A percentile compares a stretch with the other conserved stretches of the same genome.
Evolutionary conservation across 2,797 vertebrate species (phyloP).

Genomic region (Poecile montanus): DNA sequence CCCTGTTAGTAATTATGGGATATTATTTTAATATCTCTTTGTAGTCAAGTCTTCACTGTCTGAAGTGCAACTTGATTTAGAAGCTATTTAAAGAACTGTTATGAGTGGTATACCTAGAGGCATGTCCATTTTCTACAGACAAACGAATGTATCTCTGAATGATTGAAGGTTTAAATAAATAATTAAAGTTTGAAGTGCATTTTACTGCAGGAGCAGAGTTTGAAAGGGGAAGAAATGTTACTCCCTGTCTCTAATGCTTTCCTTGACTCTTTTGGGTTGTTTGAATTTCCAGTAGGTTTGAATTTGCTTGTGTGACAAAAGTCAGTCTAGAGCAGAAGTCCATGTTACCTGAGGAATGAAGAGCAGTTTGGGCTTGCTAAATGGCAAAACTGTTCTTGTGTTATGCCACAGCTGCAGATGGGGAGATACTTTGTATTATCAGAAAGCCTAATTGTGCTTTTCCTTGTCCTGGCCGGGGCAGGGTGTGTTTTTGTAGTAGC

Average conservation of each 20-base stretch:
- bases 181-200: neutral
- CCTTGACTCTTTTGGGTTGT: neutral
- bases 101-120: neutral
- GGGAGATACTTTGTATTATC: neutral
- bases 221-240: neutral
- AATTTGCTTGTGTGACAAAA: neutral
- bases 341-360: neutral
- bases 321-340: neutral
- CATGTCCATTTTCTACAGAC: neutral
- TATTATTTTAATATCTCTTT: neutral
- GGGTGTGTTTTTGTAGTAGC: neutral
- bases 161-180: neutral
- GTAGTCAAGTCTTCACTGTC: neutral
- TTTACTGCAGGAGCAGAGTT: neutral
- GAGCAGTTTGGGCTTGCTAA: neutral
- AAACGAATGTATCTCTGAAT: neutral
- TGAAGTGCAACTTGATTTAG: neutral
- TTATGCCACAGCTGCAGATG: neutral
- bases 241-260: neutral
- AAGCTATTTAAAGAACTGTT: neutral
- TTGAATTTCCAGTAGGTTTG: neutral
- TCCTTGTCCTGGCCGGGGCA: fast-evolving
- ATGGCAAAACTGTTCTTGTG: neutral
- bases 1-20: neutral
- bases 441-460: neutral